phyloP scores from a whole-genome alignment of 2,797 vertebrate genomes.

The Ctenopoma multispine region DNA sequence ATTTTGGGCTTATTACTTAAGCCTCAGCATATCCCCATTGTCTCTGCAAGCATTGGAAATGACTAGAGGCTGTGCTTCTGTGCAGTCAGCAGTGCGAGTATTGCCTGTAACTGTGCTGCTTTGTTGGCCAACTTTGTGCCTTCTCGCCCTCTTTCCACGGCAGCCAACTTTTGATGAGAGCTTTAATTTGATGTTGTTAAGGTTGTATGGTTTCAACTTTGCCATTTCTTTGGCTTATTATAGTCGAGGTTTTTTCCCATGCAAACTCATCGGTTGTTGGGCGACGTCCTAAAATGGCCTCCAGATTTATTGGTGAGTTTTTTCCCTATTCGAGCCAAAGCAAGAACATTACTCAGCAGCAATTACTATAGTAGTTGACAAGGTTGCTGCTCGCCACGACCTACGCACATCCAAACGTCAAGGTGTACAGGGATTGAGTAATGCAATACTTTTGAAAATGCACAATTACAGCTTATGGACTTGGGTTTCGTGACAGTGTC shows the following conservation, averaged over 20 bases:
- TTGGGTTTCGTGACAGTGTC: constrained; percentile 69
- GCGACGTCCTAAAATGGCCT: constrained; percentile 81
- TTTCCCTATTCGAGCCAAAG: constrained; percentile 60
- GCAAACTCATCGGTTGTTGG: constrained; percentile 66
- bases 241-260: constrained; percentile 46
- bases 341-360: constrained; percentile 78
- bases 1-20: constrained; percentile 84
- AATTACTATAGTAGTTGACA: constrained; percentile 77
- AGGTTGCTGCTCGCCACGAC: constrained; percentile 67
- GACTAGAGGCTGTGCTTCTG: constrained; percentile 83
- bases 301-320: constrained; percentile 77
- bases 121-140: constrained; percentile 69
- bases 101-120: constrained; percentile 68
- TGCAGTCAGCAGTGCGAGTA: constrained; percentile 71
- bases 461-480: constrained; percentile 73
- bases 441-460: constrained; percentile 67
- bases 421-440: constrained; percentile 76
- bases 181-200: constrained; percentile 83
- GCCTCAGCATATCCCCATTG: constrained; percentile 79
- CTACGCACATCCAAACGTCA: constrained; percentile 75
- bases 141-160: constrained; percentile 67
- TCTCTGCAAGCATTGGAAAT: constrained; percentile 79
- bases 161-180: constrained; percentile 78
- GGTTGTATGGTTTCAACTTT: constrained; percentile 77
- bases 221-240: constrained; percentile 75